phyloP scores from a whole-genome alignment of 2,797 vertebrate species.

The Galagoides demidoff region DNA sequence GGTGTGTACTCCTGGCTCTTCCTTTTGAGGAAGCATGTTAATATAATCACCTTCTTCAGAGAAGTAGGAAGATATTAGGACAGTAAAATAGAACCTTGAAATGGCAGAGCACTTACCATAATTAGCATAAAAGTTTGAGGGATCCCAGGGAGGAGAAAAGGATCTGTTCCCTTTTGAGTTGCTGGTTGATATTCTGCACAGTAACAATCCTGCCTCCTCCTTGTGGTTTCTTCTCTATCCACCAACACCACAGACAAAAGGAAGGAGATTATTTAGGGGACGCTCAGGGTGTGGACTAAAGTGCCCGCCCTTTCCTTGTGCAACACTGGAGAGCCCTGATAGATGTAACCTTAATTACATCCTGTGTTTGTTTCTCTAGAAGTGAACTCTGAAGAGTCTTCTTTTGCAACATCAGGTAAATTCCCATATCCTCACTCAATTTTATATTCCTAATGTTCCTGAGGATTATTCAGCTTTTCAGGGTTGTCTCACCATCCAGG shows the following conservation, averaged over 20 bases:
- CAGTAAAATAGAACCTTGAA: neutral
- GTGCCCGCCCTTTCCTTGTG: neutral
- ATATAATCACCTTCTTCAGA: neutral
- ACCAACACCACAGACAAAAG: neutral
- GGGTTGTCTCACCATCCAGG: neutral
- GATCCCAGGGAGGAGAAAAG: rapidly evolving
- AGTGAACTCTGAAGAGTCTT: neutral
- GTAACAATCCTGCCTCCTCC: rapidly evolving
- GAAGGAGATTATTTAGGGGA: rapidly evolving
- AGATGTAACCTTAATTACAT: neutral
- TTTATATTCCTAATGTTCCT: neutral
- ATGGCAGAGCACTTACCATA: neutral
- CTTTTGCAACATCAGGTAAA: neutral
- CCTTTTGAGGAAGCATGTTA: too few species aligned
- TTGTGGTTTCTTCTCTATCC: neutral
- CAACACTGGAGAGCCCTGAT: neutral
- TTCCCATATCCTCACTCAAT: neutral
- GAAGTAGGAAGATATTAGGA: neutral
- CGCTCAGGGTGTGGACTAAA: neutral
- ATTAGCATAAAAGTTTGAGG: neutral
- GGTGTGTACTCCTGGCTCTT: neutral
- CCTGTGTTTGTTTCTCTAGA: neutral
- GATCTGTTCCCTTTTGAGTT: too few species aligned
- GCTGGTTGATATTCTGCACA: neutral
- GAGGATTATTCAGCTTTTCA: neutral